Evolutionary conservation across 1,140 invertebrate species (phyloP).

Genomic region (Diachasmimorpha longicaudata): DNA sequence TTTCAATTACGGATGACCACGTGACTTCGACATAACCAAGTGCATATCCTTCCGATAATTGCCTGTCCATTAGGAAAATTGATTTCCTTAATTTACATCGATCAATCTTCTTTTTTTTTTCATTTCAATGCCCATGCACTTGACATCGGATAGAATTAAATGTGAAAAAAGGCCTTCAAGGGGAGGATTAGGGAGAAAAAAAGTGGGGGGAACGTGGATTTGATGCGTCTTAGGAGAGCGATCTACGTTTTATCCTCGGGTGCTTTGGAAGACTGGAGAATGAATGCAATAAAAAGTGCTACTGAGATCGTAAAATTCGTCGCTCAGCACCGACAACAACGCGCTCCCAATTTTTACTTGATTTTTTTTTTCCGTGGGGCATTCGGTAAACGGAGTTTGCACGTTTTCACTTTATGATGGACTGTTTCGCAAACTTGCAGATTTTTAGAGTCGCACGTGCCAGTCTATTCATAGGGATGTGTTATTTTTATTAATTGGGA

Average conservation of each 20-base stretch:
- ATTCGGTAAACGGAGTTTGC: not conserved
- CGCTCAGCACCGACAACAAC: not conserved
- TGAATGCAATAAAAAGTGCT: slow-evolving; percentile 2
- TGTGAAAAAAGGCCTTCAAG: not conserved
- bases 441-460: not conserved
- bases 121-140: not conserved
- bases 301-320: not conserved
- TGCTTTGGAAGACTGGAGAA: not conserved
- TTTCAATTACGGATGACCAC: no score
- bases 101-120: no score
- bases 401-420: no score
- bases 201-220: not conserved
- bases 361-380: not conserved
- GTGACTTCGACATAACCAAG: no score
- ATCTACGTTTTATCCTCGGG: not conserved
- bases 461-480: not conserved
- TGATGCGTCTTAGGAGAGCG: slow-evolving; percentile 4
- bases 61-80: not conserved
- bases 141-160: not conserved
- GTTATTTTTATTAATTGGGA: no score
- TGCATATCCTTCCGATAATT: not conserved
- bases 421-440: no score
- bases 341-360: not conserved
- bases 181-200: not conserved
- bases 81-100: no score